Evolutionary conservation across 1,140 invertebrate genomes (phyloP).

Genomic region (Arctopsyche grandis): DNA sequence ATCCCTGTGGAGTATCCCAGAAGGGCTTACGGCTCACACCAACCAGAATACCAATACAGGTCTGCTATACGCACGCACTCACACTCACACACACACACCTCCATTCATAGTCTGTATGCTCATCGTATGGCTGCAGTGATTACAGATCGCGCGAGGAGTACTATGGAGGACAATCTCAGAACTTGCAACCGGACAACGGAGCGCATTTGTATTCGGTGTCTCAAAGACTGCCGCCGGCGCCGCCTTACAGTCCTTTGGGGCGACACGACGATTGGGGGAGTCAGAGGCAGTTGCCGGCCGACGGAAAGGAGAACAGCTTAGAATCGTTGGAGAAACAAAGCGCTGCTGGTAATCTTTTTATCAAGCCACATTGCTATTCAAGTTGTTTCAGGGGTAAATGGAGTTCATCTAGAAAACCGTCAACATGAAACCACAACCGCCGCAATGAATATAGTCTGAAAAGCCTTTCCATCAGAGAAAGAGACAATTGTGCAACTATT

Average conservation of each 20-base stretch:
- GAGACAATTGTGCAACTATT: too few species aligned
- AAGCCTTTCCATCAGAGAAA: too few species aligned
- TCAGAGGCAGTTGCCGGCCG: conserved; percentile 61
- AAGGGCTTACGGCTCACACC: conserved; percentile 64
- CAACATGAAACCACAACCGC: too few species aligned
- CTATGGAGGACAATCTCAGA: conserved; percentile 64
- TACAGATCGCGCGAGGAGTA: conserved; percentile 65
- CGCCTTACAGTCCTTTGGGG: conserved; percentile 64
- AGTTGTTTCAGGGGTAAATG: too few species aligned
- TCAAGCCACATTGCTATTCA: too few species aligned
- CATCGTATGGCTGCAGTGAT: conserved; percentile 58
- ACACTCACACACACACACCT: too few species aligned
- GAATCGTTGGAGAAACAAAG: conserved; percentile 63
- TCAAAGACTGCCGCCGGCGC: conserved; percentile 60
- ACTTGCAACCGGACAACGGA: conserved; percentile 63
- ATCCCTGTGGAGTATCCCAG: conserved; percentile 66
- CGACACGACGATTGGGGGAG: conserved; percentile 65
- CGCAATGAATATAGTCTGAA: too few species aligned
- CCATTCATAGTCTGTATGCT: conserved; percentile 48
- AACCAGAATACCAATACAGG: conserved; percentile 65
- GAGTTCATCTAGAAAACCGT: too few species aligned
- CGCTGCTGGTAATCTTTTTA: conserved; percentile 40
- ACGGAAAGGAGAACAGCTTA: conserved; percentile 65
- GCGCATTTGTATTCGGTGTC: conserved; percentile 65
- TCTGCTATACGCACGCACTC: conserved; percentile 52